phyloP scores from a whole-genome alignment of 2,888 invertebrate species.

The Labia minor region DNA sequence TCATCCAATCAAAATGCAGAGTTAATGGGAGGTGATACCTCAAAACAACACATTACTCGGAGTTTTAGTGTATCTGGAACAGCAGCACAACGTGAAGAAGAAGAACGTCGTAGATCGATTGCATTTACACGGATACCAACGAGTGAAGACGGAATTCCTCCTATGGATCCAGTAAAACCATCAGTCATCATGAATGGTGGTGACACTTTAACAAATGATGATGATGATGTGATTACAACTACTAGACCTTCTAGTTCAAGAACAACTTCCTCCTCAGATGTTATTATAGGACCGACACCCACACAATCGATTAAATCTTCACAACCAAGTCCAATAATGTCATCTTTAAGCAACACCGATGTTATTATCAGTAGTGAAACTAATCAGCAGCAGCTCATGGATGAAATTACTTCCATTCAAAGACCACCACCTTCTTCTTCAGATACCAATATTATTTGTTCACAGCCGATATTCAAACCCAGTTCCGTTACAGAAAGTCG shows the following conservation, averaged over 20 bases:
- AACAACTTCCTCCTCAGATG: not conserved
- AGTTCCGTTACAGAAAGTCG: too few species aligned
- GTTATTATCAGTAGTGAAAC: not conserved
- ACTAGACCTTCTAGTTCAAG: not conserved
- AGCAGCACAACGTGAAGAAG: not conserved
- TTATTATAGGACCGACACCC: not conserved
- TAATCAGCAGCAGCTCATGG: not conserved
- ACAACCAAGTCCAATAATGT: not conserved
- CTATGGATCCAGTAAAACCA: not conserved
- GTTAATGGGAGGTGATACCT: constrained; percentile 16
- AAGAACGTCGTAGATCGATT: constrained; percentile 8
- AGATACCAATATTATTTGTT: too few species aligned
- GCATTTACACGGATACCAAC: not conserved
- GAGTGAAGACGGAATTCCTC: not conserved
- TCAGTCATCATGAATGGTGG: not conserved
- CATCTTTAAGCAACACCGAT: not conserved
- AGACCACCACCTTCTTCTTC: not conserved
- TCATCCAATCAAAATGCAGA: not conserved
- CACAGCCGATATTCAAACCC: too few species aligned
- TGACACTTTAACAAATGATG: not conserved
- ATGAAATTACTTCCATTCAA: not conserved
- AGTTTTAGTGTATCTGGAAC: not conserved
- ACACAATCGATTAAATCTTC: not conserved
- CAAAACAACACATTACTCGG: not conserved
- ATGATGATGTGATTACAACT: not conserved